These are phyloP conservation scores for Callyntrura guangdongensis DNA, from an alignment of 2,888 invertebrate species.

Conservation along the genomic window DNA sequence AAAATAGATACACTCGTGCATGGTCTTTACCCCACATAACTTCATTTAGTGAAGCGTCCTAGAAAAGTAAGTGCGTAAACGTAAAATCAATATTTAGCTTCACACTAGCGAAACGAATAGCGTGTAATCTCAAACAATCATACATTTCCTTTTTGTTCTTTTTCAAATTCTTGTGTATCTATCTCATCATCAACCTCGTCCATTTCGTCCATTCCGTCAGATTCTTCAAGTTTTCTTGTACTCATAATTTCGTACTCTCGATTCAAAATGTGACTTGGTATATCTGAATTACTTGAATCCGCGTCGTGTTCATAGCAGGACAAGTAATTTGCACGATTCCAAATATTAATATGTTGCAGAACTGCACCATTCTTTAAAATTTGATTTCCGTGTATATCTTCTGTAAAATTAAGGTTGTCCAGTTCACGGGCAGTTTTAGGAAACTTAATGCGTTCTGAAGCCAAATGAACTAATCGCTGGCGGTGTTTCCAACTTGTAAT, in stretches of 20 bases:
- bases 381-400: conserved; percentile 15
- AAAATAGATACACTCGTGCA: conserved; percentile 69
- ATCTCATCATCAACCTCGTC: neutral
- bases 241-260: conserved; percentile 47
- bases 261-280: neutral
- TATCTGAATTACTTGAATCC: neutral
- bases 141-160: neutral
- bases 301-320: conserved; percentile 17
- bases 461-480: conserved; percentile 51
- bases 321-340: conserved; percentile 66
- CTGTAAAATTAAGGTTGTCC: neutral
- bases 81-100: too few species aligned
- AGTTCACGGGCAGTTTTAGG: neutral
- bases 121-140: neutral
- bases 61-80: neutral
- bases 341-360: conserved; percentile 40
- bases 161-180: neutral
- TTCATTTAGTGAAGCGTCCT: conserved; percentile 22
- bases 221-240: neutral
- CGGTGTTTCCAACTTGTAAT: conserved; percentile 75
- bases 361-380: conserved; percentile 39
- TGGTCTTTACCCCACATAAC: conserved; percentile 51
- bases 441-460: conserved; percentile 47
- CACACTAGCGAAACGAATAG: too few species aligned
- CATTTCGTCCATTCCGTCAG: neutral